phyloP scores from a whole-genome alignment of 92 coral and sea anemone species.

The Heteractis magnifica region DNA sequence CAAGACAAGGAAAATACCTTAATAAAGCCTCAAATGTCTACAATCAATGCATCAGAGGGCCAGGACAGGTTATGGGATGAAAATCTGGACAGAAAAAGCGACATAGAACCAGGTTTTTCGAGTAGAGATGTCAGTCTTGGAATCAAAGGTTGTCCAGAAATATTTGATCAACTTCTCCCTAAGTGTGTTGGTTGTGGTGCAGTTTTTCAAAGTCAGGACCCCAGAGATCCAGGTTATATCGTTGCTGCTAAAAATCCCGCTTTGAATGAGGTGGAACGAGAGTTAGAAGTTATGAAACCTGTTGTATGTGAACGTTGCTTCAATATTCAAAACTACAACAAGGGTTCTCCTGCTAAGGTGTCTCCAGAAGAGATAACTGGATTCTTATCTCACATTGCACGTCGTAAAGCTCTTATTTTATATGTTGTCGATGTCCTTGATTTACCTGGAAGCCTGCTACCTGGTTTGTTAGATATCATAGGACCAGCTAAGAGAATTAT shows the following conservation, averaged over 20 bases:
- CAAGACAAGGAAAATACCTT: background rate
- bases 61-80: background rate
- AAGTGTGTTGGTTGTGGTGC: constrained; percentile 93
- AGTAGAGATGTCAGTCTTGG: background rate
- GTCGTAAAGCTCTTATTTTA: constrained; percentile 79
- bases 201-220: constrained; percentile 78
- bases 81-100: background rate
- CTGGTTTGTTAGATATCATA: constrained; percentile 64
- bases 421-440: constrained; percentile 82
- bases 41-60: background rate
- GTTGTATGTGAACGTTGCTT: constrained; percentile 85
- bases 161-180: constrained; percentile 67
- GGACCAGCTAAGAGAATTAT: constrained; percentile 90
- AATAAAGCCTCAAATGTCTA: background rate
- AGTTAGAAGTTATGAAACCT: constrained; percentile 24
- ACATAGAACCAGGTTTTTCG: background rate
- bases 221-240: constrained; percentile 66
- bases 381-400: constrained; percentile 59
- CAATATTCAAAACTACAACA: constrained; percentile 72
- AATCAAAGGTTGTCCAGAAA: constrained; percentile 58
- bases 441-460: constrained; percentile 76
- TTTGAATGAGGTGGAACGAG: constrained; percentile 11
- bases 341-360: constrained; percentile 50
- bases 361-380: constrained; percentile 53
- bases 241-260: constrained; percentile 61